These are phyloP conservation scores for Drosophila nr. fundita DNA, from an alignment of 2,888 invertebrate species.

Conservation along the genomic window DNA sequence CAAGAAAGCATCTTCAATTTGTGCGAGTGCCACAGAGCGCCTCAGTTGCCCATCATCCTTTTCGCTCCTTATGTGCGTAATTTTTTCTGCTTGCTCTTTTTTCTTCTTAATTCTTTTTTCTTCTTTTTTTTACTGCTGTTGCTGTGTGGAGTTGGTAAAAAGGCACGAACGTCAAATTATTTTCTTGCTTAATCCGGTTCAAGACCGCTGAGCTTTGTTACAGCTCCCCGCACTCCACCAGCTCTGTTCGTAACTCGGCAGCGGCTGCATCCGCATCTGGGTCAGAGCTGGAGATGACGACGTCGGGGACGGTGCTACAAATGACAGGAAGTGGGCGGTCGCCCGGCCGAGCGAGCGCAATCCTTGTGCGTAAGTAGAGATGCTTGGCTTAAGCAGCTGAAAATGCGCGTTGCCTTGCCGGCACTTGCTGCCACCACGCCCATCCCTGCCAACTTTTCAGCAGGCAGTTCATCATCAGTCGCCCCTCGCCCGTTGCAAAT, in stretches of 20 bases:
- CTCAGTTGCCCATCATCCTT: conserved; percentile 31
- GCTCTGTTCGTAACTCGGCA: background rate
- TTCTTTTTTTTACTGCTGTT: conserved; percentile 6
- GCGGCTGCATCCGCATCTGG: conserved; percentile 63
- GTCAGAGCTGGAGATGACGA: conserved; percentile 61
- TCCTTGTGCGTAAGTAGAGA: conserved; percentile 40
- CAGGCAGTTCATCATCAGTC: conserved; percentile 4
- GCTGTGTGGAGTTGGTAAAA: conserved; percentile 69
- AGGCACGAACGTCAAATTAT: conserved; percentile 82
- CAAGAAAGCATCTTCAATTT: conserved; percentile 60
- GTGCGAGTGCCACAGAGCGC: conserved; percentile 55
- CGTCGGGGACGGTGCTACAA: conserved; percentile 45
- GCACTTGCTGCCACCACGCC: background rate
- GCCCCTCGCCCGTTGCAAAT: conserved; percentile 31
- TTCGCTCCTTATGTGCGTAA: conserved; percentile 21
- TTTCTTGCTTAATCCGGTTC: conserved; percentile 81
- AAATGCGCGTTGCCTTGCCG: conserved; percentile 35
- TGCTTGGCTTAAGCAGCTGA: conserved; percentile 59
- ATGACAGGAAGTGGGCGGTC: conserved; percentile 64
- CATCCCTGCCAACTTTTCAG: background rate
- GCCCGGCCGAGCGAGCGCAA: conserved; percentile 9
- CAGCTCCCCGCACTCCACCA: conserved; percentile 17
- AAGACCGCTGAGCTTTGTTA: conserved; percentile 75
- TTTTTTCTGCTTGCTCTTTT: conserved; percentile 35
- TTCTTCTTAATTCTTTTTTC: conserved; percentile 20